phyloP scores from a whole-genome alignment of 2,113 vertebrate species.

The Paralichthys olivaceus region DNA sequence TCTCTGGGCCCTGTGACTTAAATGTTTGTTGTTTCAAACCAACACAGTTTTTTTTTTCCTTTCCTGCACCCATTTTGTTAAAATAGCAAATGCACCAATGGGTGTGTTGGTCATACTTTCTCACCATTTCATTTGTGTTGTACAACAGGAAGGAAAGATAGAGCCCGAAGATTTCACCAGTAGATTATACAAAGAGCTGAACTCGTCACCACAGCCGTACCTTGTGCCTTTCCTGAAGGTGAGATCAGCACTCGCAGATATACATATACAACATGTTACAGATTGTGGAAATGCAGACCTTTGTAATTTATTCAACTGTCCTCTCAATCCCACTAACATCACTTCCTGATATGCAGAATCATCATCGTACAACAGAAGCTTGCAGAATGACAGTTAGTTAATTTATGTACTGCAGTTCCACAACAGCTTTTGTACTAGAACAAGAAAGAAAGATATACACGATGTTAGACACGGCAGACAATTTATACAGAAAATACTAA shows the following conservation, averaged over 20 bases:
- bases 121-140: neutral
- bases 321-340: too few species aligned
- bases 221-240: constrained; percentile 99
- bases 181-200: constrained; percentile 91
- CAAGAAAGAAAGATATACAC: too few species aligned
- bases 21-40: neutral
- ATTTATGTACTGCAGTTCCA: too few species aligned
- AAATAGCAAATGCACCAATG: neutral
- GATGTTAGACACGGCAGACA: too few species aligned
- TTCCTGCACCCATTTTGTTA: neutral
- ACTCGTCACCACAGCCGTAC: constrained; percentile 96
- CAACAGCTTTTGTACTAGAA: too few species aligned
- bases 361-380: too few species aligned
- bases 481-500: too few species aligned
- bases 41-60: neutral
- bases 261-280: too few species aligned
- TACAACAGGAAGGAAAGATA: constrained; percentile 89
- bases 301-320: too few species aligned
- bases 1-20: neutral
- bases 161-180: constrained; percentile 96
- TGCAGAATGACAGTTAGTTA: too few species aligned
- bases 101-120: neutral
- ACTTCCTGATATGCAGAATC: too few species aligned
- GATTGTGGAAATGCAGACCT: too few species aligned
- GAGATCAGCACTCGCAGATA: constrained; percentile 45